Percentiles rank a stretch among this genome's conserved stretches.
phyloP scores from a whole-genome alignment of 2,888 invertebrate species.

The Ectemnius cavifrons region DNA sequence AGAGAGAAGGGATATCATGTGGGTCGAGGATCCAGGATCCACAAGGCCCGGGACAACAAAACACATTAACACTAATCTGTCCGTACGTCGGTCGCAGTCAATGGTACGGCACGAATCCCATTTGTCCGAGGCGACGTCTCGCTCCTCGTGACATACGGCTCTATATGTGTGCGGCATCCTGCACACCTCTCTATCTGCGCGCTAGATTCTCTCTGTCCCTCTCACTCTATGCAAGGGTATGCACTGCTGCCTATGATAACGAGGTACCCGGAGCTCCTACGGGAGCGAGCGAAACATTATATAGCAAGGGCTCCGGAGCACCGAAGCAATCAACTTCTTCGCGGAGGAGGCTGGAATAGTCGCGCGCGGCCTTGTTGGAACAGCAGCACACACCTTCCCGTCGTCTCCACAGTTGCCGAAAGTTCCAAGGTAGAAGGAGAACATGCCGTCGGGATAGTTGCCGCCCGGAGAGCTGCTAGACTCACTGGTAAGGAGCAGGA shows the following conservation, averaged over 20 bases:
- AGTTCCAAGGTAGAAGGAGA: conserved; percentile 48
- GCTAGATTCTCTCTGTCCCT: neutral
- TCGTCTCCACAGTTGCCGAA: conserved; percentile 42
- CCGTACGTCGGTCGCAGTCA: conserved; percentile 60
- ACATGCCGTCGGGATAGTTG: conserved; percentile 39
- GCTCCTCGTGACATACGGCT: conserved; percentile 50
- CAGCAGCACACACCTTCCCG: conserved; percentile 23
- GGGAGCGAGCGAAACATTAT: conserved; percentile 22
- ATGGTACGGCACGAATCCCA: conserved; percentile 63
- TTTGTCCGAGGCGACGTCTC: conserved; percentile 62
- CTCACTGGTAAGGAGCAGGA: conserved; percentile 21
- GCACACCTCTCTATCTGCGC: neutral
- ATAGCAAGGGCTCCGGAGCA: conserved; percentile 20
- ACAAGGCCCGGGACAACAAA: conserved; percentile 48
- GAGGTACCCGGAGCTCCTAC: conserved; percentile 13
- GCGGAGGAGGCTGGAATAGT: conserved; percentile 2
- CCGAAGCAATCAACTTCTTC: conserved; percentile 54
- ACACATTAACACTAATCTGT: conserved; percentile 65
- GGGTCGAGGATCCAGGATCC: conserved; percentile 15
- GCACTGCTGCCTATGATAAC: conserved; percentile 1
- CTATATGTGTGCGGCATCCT: conserved; percentile 7
- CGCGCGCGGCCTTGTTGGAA: conserved; percentile 19
- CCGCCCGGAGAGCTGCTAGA: neutral
- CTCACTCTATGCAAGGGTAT: neutral
- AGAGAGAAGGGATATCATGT: neutral